Base-by-base conservation (phyloP, 2,888 invertebrate species). In the Gari tellinella region DNA sequence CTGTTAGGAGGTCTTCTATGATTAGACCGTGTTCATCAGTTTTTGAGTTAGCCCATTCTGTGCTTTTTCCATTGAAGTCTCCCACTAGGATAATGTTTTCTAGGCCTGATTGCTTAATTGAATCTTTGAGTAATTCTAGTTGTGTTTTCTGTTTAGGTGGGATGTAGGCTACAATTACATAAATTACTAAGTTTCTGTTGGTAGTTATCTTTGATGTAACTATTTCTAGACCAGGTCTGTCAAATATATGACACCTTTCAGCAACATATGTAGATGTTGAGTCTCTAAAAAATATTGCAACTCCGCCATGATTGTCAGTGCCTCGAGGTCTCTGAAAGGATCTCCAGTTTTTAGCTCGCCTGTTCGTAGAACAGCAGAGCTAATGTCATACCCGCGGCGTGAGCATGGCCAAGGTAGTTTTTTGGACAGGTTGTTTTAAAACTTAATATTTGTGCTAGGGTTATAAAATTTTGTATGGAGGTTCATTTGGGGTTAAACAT, bases 91-190 rank as follows among this genome's bases (percentile, higher is more conserved):
- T 49, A 2, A 26, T 8, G 45, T 43, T 57, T 14, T 57, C 57
- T 5, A 43, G 7, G 4, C 26, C 21, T 19, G 43, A 4, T 57
- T 57, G 57, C n/a, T 57, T 40, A n/a, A 57, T n/a, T 2, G 57
- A 41, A 15, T 43, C 26, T 21, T 7, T 12, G 1, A 57, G 25
- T 19, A 1, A 19, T 37, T 41, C 38, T 8, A 49, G 46, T 41
- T 65, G 56, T 38, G 48, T 23, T 17, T 46, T 15, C 17, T 41
- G 56, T 45, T 57, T 43, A n/a, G 57, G 57, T n/a, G 56, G 65
- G 17, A 65, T 40, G 19, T 57, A 65, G 14, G 63, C 38, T 14
- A n/a, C 46, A 10, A 57, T n/a, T 10, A 58, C 2, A 19, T 41
- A 14, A 19, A 60, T 19, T 12, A n/a, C 40, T 37, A 48, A 23